Evolutionary conservation across 2,797 vertebrate species (phyloP).

Genomic region (Thunnus albacares): DNA sequence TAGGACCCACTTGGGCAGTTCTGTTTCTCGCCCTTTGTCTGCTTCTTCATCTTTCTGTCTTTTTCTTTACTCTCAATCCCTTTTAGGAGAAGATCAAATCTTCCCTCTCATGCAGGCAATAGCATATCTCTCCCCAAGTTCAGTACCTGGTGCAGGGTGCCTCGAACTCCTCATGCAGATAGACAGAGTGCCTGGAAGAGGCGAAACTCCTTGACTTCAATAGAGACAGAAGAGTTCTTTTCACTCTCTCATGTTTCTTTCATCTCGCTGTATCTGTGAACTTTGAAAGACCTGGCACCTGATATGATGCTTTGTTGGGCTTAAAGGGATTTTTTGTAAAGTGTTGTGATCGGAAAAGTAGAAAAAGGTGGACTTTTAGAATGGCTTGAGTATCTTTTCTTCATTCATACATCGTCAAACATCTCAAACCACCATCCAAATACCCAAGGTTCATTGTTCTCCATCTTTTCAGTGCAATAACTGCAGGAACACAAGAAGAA

Average conservation of each 20-base stretch:
- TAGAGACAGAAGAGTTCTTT: conserved; percentile 23
- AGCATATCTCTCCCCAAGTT: conserved; percentile 31
- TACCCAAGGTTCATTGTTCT: conserved; percentile 3
- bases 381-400: conserved; percentile 5
- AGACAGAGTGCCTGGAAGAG: conserved; percentile 27
- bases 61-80: conserved; percentile 22
- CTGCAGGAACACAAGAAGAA: conserved; percentile 1
- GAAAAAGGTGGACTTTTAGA: not conserved
- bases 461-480: conserved; percentile 4
- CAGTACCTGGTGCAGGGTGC: conserved; percentile 24
- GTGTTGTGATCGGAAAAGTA: not conserved
- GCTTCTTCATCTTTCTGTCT: conserved; percentile 8
- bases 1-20: conserved; percentile 2
- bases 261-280: conserved; percentile 38
- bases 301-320: conserved; percentile 12
- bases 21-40: not conserved
- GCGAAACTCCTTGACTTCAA: conserved; percentile 33
- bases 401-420: not conserved
- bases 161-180: conserved; percentile 21
- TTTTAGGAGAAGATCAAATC: conserved; percentile 49
- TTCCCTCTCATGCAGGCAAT: not conserved
- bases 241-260: conserved; percentile 42
- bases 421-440: conserved; percentile 3
- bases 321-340: conserved; percentile 6
- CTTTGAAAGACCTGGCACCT: conserved; percentile 29